Conservation (phyloP, 2,888 invertebrate species). For the Cryptosula pallasiana region DNA sequence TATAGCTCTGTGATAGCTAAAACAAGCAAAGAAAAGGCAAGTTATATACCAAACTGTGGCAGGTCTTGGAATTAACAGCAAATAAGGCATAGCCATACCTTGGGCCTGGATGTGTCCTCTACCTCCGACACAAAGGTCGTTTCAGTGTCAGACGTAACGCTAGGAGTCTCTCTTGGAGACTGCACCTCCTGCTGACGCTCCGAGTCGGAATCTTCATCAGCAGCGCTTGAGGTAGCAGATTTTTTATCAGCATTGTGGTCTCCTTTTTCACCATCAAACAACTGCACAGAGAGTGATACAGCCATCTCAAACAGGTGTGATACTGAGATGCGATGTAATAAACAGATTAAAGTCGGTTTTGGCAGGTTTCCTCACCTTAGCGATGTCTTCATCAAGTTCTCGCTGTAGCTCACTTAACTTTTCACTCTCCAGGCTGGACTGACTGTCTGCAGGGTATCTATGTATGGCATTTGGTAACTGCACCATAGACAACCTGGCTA, state of each 20-base stretch:
- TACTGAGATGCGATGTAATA: no score
- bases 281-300: no score
- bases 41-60: no score
- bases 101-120: no score
- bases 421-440: background rate
- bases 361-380: conserved; percentile 36
- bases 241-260: conserved; percentile 34
- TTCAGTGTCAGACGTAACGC: background rate
- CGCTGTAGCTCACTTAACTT: conserved; percentile 27
- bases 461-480: background rate
- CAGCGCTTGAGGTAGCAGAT: conserved; percentile 13
- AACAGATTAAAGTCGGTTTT: no score
- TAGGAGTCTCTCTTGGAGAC: background rate
- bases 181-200: background rate
- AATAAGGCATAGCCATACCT: no score
- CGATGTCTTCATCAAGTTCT: conserved; percentile 45
- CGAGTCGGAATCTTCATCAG: conserved; percentile 11
- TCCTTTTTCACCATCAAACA: background rate
- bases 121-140: no score
- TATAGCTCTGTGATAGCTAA: background rate
- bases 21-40: no score
- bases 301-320: no score
- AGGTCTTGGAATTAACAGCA: no score
- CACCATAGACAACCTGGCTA: conserved; percentile 56
- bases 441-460: background rate